A percentile compares a stretch with the other conserved stretches of the same genome.
Conservation (phyloP, 2,113 vertebrate genomes). For the Paraplagusia blochii region DNA sequence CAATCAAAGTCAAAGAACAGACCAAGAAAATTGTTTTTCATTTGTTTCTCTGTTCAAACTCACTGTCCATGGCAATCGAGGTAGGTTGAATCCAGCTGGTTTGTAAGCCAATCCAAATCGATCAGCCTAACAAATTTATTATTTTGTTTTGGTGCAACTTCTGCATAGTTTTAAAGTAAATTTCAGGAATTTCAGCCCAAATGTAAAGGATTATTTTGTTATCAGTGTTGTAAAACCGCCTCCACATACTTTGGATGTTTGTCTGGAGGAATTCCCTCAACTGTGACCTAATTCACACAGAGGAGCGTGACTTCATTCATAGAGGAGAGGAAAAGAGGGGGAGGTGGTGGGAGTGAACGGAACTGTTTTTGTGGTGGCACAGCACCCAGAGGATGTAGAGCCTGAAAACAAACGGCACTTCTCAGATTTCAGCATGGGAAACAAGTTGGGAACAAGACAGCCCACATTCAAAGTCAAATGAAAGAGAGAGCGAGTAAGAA, state of each 20-base stretch:
- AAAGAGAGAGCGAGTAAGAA: not conserved
- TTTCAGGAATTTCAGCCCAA: not conserved
- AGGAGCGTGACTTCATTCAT: conserved; percentile 57
- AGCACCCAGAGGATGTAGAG: conserved; percentile 54
- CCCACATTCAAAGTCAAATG: conserved; percentile 6
- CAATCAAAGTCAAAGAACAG: too few species aligned
- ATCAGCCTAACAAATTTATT: too few species aligned
- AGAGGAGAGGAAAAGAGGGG: conserved; percentile 7
- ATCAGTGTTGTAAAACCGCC: not conserved
- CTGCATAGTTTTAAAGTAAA: too few species aligned
- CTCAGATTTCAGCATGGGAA: conserved; percentile 67
- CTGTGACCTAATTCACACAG: conserved; percentile 66
- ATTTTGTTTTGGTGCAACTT: too few species aligned
- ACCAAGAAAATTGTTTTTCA: too few species aligned
- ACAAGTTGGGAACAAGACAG: not conserved
- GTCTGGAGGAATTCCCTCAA: conserved; percentile 52
- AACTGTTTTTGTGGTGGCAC: conserved; percentile 38
- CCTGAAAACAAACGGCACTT: conserved; percentile 62
- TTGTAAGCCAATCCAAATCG: too few species aligned
- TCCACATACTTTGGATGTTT: conserved; percentile 57
- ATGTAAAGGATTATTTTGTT: not conserved
- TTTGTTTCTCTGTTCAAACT: too few species aligned
- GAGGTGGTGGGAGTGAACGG: conserved; percentile 4
- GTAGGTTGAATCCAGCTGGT: too few species aligned
- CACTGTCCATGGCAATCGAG: too few species aligned